A percentile compares a stretch with the other conserved stretches of the same genome.
Conservation (phyloP, 1,140 invertebrate species). For the Limonius californicus region DNA sequence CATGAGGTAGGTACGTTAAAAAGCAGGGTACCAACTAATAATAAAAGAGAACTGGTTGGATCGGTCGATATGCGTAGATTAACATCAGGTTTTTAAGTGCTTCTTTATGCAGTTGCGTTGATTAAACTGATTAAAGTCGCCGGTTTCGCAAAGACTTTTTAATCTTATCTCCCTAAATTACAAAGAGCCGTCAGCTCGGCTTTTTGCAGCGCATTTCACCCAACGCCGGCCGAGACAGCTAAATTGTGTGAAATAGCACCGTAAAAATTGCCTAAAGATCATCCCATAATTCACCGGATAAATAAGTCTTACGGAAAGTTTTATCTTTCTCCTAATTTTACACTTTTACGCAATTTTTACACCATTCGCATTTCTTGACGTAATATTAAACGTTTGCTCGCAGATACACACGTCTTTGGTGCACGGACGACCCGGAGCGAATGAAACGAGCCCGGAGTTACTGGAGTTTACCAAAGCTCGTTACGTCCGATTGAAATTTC, state of each 20-base stretch:
- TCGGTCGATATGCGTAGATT: constrained; percentile 3
- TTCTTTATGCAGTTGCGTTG: constrained; percentile 9
- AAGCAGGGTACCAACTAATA: neutral
- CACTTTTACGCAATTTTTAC: constrained; percentile 6
- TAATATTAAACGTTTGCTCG: too few species aligned
- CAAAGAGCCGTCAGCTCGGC: neutral
- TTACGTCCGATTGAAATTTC: constrained; percentile 74
- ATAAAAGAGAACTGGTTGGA: constrained; percentile 6
- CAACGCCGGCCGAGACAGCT: neutral
- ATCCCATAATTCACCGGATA: too few species aligned
- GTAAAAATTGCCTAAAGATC: neutral
- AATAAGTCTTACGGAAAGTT: too few species aligned
- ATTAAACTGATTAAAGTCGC: constrained; percentile 14
- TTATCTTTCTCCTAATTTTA: constrained; percentile 2
- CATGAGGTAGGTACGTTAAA: neutral
- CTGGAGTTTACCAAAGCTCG: constrained; percentile 80
- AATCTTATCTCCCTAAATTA: neutral
- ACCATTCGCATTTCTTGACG: too few species aligned
- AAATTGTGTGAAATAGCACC: neutral
- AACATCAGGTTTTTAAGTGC: constrained; percentile 1
- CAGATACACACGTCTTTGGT: constrained; percentile 82
- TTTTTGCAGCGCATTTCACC: neutral
- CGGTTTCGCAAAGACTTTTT: constrained; percentile 1
- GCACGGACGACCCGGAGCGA: constrained; percentile 70
- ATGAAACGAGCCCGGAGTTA: constrained; percentile 60